Evolutionary conservation across 1,140 invertebrate genomes (phyloP).

Genomic region (Octopus bimaculoides): DNA sequence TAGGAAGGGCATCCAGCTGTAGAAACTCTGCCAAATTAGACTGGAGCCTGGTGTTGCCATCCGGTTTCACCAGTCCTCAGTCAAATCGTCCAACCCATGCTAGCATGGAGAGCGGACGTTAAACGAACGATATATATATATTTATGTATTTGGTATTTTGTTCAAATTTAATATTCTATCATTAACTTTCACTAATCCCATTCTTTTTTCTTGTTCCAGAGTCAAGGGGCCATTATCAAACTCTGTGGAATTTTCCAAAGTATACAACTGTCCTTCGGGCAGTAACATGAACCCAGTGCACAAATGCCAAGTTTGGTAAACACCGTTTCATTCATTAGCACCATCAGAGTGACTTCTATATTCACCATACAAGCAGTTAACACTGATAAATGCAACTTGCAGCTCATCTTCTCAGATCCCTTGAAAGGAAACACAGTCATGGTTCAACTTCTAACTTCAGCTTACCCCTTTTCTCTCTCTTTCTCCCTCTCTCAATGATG

Average conservation of each 20-base stretch:
- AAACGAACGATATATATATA: too few relatives aligned
- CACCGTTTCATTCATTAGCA: neutral
- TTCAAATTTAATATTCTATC: neutral
- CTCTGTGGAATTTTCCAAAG: slow-evolving; percentile 83
- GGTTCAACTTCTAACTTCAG: neutral
- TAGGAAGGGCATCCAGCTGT: too few relatives aligned
- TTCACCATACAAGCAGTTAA: too few relatives aligned
- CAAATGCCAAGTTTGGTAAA: slow-evolving; percentile 91
- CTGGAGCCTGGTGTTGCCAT: too few relatives aligned
- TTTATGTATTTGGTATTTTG: neutral
- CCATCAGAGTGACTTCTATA: too few relatives aligned
- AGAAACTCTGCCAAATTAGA: too few relatives aligned
- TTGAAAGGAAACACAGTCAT: too few relatives aligned
- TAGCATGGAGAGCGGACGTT: too few relatives aligned
- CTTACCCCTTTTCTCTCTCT: neutral
- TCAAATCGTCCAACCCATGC: too few relatives aligned
- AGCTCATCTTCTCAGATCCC: too few relatives aligned
- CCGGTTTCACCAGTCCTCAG: too few relatives aligned
- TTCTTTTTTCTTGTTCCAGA: slow-evolving; percentile 35
- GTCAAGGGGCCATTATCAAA: slow-evolving; percentile 91
- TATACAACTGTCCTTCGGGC: slow-evolving; percentile 68
- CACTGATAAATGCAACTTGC: too few relatives aligned
- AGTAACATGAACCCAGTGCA: slow-evolving; percentile 86
- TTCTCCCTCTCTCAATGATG: neutral
- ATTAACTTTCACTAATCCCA: neutral